Base-by-base conservation (phyloP, 2,797 vertebrate genomes). In the Chaenodraco wilsoni region DNA sequence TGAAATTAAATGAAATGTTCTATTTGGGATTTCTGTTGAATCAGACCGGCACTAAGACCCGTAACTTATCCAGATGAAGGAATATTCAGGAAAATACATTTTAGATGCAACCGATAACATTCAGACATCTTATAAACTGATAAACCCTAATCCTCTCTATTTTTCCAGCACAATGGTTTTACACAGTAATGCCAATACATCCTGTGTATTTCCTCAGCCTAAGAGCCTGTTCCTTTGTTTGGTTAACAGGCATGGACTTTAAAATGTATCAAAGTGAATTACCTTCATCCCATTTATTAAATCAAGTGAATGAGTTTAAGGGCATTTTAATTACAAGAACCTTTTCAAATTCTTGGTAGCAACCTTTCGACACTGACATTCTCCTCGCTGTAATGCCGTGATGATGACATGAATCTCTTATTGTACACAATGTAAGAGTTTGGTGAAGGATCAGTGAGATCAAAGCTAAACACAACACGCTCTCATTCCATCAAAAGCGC, bases 71-170 rank as follows among this genome's bases (percentile, higher is more conserved):
- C 69, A 72, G 33, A 6, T 4, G 43, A 45, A 65, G n/a, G 69
- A 85, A 87, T 81, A 81, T 75, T 65, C 64, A 2, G 23, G 49
- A 41, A 82, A 80, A 72, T 59, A 50, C 44, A 60, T 88, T 79
- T 41, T 21, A 76, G 82, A 88, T 84, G 70, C 27, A 16, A 14
- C 31, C 2, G 85, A 88, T 79, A 79, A 76, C 70, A 76, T 79
- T 57, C 54, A 69, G 49, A 51, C 64, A 41, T 71, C 40, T 71
- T 55, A 61, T 33, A 43, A 48, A 63, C 55, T 65, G 79, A 82
- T 86, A 79, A 76, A 80, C 23, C 9, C 27, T 84, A 83, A 88
- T 85, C 81, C 79, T 23, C 23, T 61, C 57, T 41, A 41, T 79
- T 67, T 68, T 41, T 58, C 45, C 74, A 72, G 54, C 66, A 49